Conservation (phyloP, 2,113 vertebrate species). For the Kryptolebias marmoratus region DNA sequence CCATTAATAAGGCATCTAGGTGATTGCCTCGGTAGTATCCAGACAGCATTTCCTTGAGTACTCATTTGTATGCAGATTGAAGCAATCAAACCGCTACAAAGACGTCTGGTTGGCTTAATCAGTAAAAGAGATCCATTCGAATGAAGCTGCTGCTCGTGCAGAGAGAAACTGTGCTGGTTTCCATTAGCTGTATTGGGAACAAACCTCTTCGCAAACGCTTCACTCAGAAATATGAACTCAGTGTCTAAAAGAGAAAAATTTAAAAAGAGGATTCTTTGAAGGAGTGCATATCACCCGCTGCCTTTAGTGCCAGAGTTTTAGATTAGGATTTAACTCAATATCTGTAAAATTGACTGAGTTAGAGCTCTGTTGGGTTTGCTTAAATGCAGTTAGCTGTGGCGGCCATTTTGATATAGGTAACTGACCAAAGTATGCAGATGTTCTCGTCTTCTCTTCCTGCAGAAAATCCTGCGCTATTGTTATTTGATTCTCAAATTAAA, state of each 20-base stretch:
- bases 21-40: background rate
- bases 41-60: constrained; percentile 18
- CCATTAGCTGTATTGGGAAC: background rate
- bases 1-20: constrained; percentile 25
- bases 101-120: constrained; percentile 30
- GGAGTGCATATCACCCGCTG: no score
- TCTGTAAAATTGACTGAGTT: no score
- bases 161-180: background rate
- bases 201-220: background rate
- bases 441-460: background rate
- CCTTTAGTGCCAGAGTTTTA: no score
- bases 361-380: no score
- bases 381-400: no score
- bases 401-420: background rate
- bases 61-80: constrained; percentile 58
- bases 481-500: background rate
- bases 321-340: no score
- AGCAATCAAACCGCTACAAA: constrained; percentile 32
- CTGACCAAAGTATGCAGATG: background rate
- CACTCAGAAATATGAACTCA: background rate
- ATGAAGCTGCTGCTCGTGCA: constrained; percentile 24
- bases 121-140: constrained; percentile 41
- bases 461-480: background rate
- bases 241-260: background rate
- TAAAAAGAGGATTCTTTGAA: no score